Conservation (phyloP, 64 coral and sea anemone genomes). For the Montipora capricornis region DNA sequence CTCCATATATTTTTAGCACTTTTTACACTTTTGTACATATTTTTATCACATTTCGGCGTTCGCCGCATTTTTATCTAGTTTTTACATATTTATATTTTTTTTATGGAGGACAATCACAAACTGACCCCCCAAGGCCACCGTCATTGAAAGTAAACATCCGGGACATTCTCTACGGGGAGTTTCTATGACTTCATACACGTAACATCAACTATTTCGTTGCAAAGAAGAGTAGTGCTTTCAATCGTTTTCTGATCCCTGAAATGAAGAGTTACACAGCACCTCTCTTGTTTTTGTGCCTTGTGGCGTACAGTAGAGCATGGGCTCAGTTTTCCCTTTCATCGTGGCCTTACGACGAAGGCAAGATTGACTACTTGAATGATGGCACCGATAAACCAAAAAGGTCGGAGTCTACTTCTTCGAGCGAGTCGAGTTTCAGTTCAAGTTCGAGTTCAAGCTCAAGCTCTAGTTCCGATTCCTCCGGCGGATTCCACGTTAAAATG, state of each 20-base stretch:
- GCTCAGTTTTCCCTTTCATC: neutral
- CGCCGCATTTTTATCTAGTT: too few relatives aligned
- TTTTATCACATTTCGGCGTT: too few relatives aligned
- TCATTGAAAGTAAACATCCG: neutral
- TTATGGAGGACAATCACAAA: too few relatives aligned
- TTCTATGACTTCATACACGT: conserved; percentile 38
- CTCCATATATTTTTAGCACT: too few relatives aligned
- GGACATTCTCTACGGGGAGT: conserved; percentile 12
- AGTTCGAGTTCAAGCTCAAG: conserved; percentile 23
- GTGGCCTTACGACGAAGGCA: neutral
- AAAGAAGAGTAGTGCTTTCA: too few relatives aligned
- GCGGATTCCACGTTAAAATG: conserved; percentile 2
- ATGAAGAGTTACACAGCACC: conserved; percentile 1
- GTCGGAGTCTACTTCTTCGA: neutral
- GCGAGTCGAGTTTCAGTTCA: conserved; percentile 5
- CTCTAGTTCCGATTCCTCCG: conserved; percentile 4
- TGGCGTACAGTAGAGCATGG: neutral
- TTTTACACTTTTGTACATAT: too few relatives aligned
- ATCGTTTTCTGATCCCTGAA: neutral
- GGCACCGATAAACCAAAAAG: neutral
- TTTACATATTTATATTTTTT: too few relatives aligned
- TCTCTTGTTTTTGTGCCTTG: neutral
- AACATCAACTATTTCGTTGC: neutral
- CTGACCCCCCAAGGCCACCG: neutral
- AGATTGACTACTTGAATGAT: conserved; percentile 4